Base-by-base conservation (phyloP, 1,140 invertebrate species). In the Drosophila equinoxialis region DNA sequence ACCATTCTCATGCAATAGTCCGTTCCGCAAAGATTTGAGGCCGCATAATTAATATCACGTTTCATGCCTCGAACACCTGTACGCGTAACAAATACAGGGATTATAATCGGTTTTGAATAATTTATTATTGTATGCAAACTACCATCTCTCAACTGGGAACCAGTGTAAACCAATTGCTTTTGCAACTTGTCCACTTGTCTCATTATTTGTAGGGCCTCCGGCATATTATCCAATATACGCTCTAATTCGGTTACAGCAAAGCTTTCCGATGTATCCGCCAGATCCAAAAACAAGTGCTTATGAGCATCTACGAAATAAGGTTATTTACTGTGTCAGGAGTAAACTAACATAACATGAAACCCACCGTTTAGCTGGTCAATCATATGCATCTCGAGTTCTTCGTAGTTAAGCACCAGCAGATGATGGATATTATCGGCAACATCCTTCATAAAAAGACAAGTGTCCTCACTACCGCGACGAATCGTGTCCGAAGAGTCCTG, bases 171-270 rank as follows among this genome's bases (percentile, higher is more conserved):
- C 55, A 96, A 91, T 39, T 93, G 92, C 17, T 94, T 93, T 1
- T 96, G 96, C 63, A 94, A 92, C 11, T 91, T 92, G 48, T 95
- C 94, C 92, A 96, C 94, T 65, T 93, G 87, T 14, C 90, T 92
- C 48, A 97, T 93, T 76, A 96, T 94, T 1, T 86, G 79, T 68
- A 94, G 92, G 45, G 96, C 95, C 26, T 93, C 92, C 30, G 94
- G 94, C 73, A 97, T 92, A 55, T 94, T 94, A 26, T 93, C 90
- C 7, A 96, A 95, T 79, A 97, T 95, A 6, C 94, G 93, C 70
- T 95, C 95, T 17, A 97, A 91, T 86, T 96, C 95, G n/a, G 94
- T 94, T 54, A 97, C 92, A 0, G 96, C 95, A 42, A 95, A 94
- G 1, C 96, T 96, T 80, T 95, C 94, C 1, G 96, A 96, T 70